Conservation (phyloP, 92 coral and sea anemone genomes). For the Siderastrea radians region DNA sequence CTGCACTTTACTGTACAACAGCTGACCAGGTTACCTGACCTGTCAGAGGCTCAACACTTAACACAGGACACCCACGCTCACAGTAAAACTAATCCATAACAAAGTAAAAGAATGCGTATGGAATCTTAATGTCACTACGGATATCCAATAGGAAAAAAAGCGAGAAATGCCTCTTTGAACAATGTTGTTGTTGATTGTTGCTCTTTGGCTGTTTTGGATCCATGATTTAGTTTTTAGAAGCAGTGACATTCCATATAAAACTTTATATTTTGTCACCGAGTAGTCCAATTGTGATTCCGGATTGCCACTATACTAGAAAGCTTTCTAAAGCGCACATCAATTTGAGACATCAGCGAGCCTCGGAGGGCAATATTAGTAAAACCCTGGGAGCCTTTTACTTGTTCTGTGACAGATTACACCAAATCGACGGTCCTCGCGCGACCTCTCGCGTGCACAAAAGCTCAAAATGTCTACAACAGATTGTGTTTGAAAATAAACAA, state of each 20-base stretch:
- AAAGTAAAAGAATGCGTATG: background rate
- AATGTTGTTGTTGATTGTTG: background rate
- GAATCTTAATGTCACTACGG: too few relatives aligned
- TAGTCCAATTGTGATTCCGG: background rate
- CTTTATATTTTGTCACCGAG: background rate
- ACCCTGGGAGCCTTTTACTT: too few relatives aligned
- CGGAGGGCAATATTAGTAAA: background rate
- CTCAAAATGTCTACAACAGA: too few relatives aligned
- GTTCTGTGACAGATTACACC: too few relatives aligned
- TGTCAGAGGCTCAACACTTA: conserved; percentile 38
- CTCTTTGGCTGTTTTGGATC: background rate
- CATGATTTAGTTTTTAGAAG: background rate
- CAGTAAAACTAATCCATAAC: background rate
- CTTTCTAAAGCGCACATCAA: background rate
- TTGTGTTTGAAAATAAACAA: too few relatives aligned
- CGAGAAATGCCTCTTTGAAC: too few relatives aligned
- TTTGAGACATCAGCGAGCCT: conserved; percentile 16
- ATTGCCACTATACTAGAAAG: background rate
- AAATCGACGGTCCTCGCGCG: too few relatives aligned
- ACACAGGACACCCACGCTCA: conserved; percentile 1
- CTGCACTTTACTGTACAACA: conserved; percentile 57
- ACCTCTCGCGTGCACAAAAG: too few relatives aligned
- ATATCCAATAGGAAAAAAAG: too few relatives aligned
- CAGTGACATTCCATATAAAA: background rate
- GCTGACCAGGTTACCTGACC: conserved; percentile 48